These are phyloP conservation scores for Thalassaphorura encarpata DNA, from an alignment of 1,140 invertebrate species.

Conservation along the genomic window DNA sequence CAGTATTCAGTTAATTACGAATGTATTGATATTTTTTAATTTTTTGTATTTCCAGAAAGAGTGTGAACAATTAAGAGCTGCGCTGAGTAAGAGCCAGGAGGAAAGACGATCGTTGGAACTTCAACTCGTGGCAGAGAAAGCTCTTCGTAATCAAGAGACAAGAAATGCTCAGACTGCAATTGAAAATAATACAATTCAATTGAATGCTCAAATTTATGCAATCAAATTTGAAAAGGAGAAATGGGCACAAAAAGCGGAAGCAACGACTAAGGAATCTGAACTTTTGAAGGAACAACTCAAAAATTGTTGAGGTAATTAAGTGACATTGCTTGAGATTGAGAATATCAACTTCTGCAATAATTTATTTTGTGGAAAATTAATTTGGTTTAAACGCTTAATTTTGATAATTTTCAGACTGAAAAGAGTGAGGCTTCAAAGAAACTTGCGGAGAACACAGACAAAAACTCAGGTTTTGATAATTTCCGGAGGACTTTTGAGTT, in stretches of 20 bases:
- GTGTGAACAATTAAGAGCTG: not conserved
- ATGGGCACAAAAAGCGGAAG: conserved; percentile 10
- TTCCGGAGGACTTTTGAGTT: not conserved
- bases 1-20: not conserved
- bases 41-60: conserved; percentile 1
- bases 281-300: conserved; percentile 8
- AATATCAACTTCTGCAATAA: too few species aligned
- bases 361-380: too few species aligned
- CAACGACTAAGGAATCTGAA: not conserved
- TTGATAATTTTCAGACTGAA: too few species aligned
- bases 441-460: not conserved
- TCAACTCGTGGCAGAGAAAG: conserved; percentile 6
- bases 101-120: conserved; percentile 11
- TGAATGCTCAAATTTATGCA: conserved; percentile 7
- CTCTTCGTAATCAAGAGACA: conserved; percentile 4
- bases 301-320: conserved; percentile 4
- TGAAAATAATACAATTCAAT: conserved; percentile 4
- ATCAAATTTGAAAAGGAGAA: conserved; percentile 14
- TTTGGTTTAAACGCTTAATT: too few species aligned
- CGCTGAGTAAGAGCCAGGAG: conserved; percentile 5
- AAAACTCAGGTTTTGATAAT: not conserved
- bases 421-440: not conserved
- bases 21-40: not conserved
- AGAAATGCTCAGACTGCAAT: conserved; percentile 6
- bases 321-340: not conserved